Base-by-base conservation (phyloP, 2,888 invertebrate genomes). In the Troides helena region DNA sequence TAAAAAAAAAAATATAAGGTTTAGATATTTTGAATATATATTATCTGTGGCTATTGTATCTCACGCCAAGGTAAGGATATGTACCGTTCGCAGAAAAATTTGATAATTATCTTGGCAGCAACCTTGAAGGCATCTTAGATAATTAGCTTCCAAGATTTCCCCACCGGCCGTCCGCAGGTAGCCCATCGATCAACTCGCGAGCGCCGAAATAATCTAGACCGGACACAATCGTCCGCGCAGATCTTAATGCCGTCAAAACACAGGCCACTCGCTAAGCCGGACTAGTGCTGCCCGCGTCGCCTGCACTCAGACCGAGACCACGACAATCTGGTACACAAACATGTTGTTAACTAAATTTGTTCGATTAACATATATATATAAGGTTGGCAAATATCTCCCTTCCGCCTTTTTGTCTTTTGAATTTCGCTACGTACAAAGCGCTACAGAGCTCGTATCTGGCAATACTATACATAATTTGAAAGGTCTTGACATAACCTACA, bases 161-260 rank as follows among this genome's bases (percentile, higher is more conserved):
- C 61, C 36, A 61, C 61, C 18, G 30, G 21, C 39, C 46, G 46
- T 46, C 21, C 14, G 21, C 62, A 63, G 21, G 60, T 25, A 56
- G 43, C 17, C 59, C 56, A 70, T 70, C 70, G 63, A 70, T 66
- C 69, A 69, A 53, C 18, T 46, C 23, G 61, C 46, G 14, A 60
- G 58, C 21, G 65, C 69, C 63, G 62, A 67, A 70, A 67, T 53
- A 36, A 62, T 70, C 66, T 63, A 70, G 70, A 70, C 62, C 63
- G 50, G 50, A 62, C 62, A 25, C n/a, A 59, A 70, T 70, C 63
- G 62, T 43, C 39, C 46, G 59, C 53, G 36, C n/a, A n/a, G 56
- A 62, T 69, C 69, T 18, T 18, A 56, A 61, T 56, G 21, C 68
- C 50, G 63, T 68, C 68, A 64, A 10, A 61, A 65, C 62, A 59